phyloP scores from a whole-genome alignment of 2,113 vertebrate genomes.

The Egretta garzetta region DNA sequence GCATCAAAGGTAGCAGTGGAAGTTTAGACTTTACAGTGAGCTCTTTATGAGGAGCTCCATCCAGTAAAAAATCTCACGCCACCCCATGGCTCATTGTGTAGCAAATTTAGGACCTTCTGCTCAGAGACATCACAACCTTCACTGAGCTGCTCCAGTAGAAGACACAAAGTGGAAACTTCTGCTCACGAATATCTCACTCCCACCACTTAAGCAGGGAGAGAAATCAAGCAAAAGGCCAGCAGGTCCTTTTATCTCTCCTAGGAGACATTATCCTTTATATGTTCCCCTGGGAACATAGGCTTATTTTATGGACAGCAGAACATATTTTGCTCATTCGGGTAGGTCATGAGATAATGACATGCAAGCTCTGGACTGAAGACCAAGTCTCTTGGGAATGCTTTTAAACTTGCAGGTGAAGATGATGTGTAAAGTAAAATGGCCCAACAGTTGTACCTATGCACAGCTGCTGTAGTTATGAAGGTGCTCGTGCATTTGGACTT shows the following conservation, averaged over 20 bases:
- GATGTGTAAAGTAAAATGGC: neutral
- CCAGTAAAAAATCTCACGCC: neutral
- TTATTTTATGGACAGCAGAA: neutral
- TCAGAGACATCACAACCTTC: neutral
- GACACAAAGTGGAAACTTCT: neutral
- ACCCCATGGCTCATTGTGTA: accelerated
- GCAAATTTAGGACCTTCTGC: neutral
- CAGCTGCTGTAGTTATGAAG: neutral
- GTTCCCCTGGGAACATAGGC: neutral
- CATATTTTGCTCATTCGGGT: neutral
- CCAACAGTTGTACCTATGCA: neutral
- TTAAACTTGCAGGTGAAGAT: neutral
- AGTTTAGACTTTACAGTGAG: neutral
- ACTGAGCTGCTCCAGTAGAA: neutral
- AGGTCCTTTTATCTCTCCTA: neutral
- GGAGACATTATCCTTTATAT: neutral
- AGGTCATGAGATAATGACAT: neutral
- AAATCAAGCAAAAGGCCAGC: neutral
- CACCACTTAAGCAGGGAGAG: neutral
- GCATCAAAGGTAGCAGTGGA: neutral
- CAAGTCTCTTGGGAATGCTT: neutral
- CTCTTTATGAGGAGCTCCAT: neutral
- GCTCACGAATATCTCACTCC: neutral
- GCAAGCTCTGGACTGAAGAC: neutral
- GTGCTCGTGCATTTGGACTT: neutral